Base-by-base conservation (phyloP, 2,888 invertebrate genomes). In the Pheosia gnoma region DNA sequence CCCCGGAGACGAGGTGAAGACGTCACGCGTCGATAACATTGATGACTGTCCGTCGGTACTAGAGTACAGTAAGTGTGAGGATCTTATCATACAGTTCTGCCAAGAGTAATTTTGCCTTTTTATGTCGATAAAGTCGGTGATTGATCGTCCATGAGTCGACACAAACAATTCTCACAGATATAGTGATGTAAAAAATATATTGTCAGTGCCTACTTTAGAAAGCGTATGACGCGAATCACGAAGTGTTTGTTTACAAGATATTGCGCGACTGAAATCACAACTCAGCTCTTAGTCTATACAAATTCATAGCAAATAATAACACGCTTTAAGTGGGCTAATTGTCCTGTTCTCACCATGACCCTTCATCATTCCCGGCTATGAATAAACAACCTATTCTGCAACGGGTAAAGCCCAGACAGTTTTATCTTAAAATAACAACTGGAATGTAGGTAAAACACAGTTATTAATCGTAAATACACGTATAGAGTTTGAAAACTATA, bases 1-100 rank as follows among this genome's bases (percentile, higher is more conserved):
- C 79, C 81, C 81, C 77, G 78, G 79, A 79, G 81, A 67, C 77
- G 69, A 55, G 80, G 81, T 78, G 63, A 80, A 67, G 51, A 77
- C 80, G 82, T 82, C 81, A 78, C 43, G 8, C 43, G 36, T 11
- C 9, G 78, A 76, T 74, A 78, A 69, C 51, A 71, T 55, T 65
- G 53, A 60, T 60, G 51, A 13, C 51, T 13, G 51, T 43, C 25
- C 38, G 13, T 25, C 38, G 25, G 52, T 43, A 55, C 38, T 39
- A 5, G 11, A 38, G 8, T 55, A 55, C 39, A 39, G 39, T 55
- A 55, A n/a, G 55, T 53, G 13, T 51, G 8, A 47, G 10, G 5
- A 13, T 4, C 25, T 51, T 53, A 53, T 53, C 55, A 38, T 13
- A 55, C 39, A 39, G n/a, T 55, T n/a, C 6, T 55, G n/a, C n/a